Percentiles rank a stretch among this genome's conserved stretches.
These are phyloP conservation scores for Ptychobarbus kaznakovi DNA, from an alignment of 2,797 vertebrate species.

Conservation along the genomic window DNA sequence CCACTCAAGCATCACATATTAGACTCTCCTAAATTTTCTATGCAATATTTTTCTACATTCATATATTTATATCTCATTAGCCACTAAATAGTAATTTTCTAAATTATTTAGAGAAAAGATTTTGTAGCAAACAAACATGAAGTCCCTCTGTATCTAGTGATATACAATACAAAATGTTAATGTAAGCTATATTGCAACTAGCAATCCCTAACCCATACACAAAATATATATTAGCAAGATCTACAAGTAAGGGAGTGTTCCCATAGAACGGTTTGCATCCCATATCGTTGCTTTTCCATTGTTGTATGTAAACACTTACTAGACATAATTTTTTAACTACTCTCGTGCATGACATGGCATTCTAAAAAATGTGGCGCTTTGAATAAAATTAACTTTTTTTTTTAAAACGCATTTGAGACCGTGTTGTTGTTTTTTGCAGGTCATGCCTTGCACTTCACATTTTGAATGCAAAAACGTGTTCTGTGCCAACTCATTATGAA, in stretches of 20 bases:
- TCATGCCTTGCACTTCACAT: background rate
- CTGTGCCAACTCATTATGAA: too few relatives aligned
- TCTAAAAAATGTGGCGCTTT: background rate
- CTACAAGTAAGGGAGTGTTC: background rate
- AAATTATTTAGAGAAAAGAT: background rate
- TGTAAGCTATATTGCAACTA: background rate
- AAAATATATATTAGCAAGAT: background rate
- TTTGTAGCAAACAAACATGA: background rate
- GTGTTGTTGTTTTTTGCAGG: too few relatives aligned
- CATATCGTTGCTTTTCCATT: background rate
- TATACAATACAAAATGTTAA: background rate
- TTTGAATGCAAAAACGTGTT: background rate
- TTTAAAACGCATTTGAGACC: background rate
- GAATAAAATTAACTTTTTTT: too few relatives aligned
- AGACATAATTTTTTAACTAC: background rate
- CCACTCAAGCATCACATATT: conserved; percentile 43
- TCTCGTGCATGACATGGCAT: background rate
- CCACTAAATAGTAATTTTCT: conserved; percentile 1
- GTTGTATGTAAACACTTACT: background rate
- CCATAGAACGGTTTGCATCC: background rate
- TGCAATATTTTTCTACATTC: background rate
- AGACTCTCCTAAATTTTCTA: background rate
- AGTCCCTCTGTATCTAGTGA: background rate
- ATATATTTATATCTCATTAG: conserved; percentile 3
- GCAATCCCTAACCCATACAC: background rate